Conservation (phyloP, 2,888 invertebrate species). For the Patella ulyssiponensis region DNA sequence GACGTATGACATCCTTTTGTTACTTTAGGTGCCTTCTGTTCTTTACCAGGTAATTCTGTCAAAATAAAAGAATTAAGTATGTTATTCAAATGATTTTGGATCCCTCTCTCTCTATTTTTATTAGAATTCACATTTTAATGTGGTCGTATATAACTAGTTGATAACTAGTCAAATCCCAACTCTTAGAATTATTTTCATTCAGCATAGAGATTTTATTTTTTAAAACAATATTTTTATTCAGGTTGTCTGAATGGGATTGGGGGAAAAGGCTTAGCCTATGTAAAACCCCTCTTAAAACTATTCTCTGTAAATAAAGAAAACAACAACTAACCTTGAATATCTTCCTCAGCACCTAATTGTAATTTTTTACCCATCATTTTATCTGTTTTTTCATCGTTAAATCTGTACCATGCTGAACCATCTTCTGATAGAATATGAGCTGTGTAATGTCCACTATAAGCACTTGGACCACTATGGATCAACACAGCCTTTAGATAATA, state of each 20-base stretch:
- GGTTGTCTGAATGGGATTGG: no score
- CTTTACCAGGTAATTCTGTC: constrained; percentile 16
- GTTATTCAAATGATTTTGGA: no score
- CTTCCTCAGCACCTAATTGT: constrained; percentile 73
- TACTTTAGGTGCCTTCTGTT: constrained; percentile 46
- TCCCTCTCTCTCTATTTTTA: no score
- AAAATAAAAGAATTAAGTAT: background rate
- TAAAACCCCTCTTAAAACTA: background rate
- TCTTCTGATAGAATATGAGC: constrained; percentile 75
- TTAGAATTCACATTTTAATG: background rate
- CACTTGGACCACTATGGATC: constrained; percentile 79
- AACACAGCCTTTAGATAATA: constrained; percentile 79
- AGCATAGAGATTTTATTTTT: background rate
- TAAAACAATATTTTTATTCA: background rate
- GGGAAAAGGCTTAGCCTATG: no score
- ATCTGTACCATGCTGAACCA: constrained; percentile 78
- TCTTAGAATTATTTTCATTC: no score
- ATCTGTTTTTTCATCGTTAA: constrained; percentile 77
- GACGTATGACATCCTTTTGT: constrained; percentile 74
- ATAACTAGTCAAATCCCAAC: background rate
- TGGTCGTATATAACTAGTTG: no score
- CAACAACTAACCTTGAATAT: constrained; percentile 69
- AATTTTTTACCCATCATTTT: constrained; percentile 70
- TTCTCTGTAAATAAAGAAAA: background rate
- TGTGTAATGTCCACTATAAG: constrained; percentile 80